A percentile compares a stretch with the other conserved stretches of the same genome.
phyloP scores from a whole-genome alignment of 2,113 vertebrate species.

The Larimichthys polyactis region DNA sequence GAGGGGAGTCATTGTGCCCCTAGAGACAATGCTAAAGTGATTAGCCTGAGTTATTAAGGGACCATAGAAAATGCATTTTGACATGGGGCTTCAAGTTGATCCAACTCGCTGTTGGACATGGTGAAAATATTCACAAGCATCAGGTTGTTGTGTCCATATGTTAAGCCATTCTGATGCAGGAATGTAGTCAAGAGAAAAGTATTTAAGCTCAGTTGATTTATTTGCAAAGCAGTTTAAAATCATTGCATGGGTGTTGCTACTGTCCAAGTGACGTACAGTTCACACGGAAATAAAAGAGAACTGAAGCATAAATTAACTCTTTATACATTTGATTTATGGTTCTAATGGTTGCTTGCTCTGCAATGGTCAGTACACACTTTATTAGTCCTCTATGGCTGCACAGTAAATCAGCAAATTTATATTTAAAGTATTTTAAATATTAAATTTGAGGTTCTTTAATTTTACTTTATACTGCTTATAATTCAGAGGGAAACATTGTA shows the following conservation, averaged over 20 bases:
- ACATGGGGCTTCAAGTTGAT: slow-evolving; percentile 62
- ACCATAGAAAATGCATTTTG: slow-evolving; percentile 71
- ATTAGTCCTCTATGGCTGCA: too few species aligned
- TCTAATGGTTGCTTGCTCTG: neutral
- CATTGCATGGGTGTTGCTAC: neutral
- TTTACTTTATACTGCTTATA: too few species aligned
- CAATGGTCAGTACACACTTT: too few species aligned
- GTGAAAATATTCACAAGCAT: slow-evolving; percentile 50
- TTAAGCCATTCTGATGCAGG: slow-evolving; percentile 21
- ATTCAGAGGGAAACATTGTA: too few species aligned
- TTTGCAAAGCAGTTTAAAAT: slow-evolving; percentile 25
- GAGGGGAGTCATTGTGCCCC: slow-evolving; percentile 60
- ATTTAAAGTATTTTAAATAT: too few species aligned
- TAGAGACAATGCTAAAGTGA: slow-evolving; percentile 75
- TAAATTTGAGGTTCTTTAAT: too few species aligned
- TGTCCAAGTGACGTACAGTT: neutral
- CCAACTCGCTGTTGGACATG: slow-evolving; percentile 52
- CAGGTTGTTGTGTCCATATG: slow-evolving; percentile 46
- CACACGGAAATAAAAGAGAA: neutral
- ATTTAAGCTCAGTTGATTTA: slow-evolving; percentile 10
- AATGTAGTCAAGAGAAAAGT: neutral
- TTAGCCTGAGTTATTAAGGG: slow-evolving; percentile 74
- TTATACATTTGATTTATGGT: neutral
- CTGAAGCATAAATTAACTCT: neutral
- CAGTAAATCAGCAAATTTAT: too few species aligned